A percentile compares a stretch with the other conserved stretches of the same genome.
Evolutionary conservation across 1,140 invertebrate species (phyloP).

Genomic region (Drosophila sturtevanti): DNA sequence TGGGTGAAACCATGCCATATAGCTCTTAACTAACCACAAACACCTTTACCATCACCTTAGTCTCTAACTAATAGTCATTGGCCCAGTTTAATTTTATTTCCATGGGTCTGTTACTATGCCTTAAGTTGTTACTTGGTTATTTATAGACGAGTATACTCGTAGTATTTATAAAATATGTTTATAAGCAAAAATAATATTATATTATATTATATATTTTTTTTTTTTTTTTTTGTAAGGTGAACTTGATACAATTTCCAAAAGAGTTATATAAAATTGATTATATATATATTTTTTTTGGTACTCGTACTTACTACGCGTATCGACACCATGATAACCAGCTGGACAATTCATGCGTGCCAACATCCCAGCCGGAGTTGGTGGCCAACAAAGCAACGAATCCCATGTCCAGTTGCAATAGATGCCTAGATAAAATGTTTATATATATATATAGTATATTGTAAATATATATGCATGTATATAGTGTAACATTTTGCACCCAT

Average conservation of each 20-base stretch:
- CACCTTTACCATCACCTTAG: not conserved
- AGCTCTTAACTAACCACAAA: not conserved
- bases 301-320: slow-evolving; percentile 87
- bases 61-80: not conserved
- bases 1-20: not conserved
- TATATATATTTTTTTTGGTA: not conserved
- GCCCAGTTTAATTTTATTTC: slow-evolving; percentile 1
- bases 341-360: slow-evolving; percentile 88
- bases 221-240: no score
- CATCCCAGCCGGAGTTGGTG: slow-evolving; percentile 86
- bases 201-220: no score
- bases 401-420: slow-evolving; percentile 88
- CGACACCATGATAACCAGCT: slow-evolving; percentile 86
- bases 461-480: no score
- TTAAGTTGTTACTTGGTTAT: not conserved
- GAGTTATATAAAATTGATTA: no score
- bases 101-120: not conserved
- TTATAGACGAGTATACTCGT: not conserved
- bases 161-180: no score
- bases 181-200: no score
- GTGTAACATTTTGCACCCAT: no score
- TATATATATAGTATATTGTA: no score
- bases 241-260: no score
- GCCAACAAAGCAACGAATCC: slow-evolving; percentile 91
- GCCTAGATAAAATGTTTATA: slow-evolving; percentile 27